A percentile compares a stretch with the other conserved stretches of the same genome.
phyloP scores from a whole-genome alignment of 2,797 vertebrate genomes.

The Pogonophryne albipinna region DNA sequence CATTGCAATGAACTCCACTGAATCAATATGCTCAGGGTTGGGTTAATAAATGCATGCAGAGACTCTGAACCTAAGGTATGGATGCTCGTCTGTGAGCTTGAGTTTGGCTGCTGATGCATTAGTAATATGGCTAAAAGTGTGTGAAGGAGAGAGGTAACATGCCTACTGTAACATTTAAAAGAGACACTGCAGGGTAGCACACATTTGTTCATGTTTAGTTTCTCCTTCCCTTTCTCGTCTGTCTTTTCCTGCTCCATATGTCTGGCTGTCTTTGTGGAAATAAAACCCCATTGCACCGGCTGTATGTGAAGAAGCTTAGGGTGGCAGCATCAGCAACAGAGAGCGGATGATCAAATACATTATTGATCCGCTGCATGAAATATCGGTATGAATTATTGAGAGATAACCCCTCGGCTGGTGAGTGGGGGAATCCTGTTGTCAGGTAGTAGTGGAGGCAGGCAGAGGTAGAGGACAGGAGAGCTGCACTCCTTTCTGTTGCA shows the following conservation, averaged over 20 bases:
- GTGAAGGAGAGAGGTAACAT: conserved; percentile 46
- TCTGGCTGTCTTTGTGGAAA: conserved; percentile 23
- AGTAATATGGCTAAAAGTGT: conserved; percentile 65
- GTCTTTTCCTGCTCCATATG: not conserved
- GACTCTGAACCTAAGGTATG: conserved; percentile 43
- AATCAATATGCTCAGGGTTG: conserved; percentile 74
- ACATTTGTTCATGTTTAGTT: conserved; percentile 41
- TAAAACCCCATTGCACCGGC: conserved; percentile 26
- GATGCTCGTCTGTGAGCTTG: conserved; percentile 41
- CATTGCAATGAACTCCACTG: conserved; percentile 74
- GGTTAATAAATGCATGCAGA: conserved; percentile 65
- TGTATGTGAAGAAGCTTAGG: conserved; percentile 47
- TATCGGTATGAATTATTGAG: conserved; percentile 75
- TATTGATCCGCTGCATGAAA: conserved; percentile 79
- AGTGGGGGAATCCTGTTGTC: conserved; percentile 60
- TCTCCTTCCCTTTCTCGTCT: not conserved
- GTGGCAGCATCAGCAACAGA: conserved; percentile 60
- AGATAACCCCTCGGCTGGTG: conserved; percentile 57
- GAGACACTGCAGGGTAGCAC: conserved; percentile 37
- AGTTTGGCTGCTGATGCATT: conserved; percentile 58
- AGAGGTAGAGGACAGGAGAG: conserved; percentile 6
- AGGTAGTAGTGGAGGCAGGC: conserved; percentile 40
- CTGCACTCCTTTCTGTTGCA: conserved; percentile 39
- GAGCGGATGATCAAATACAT: conserved; percentile 73
- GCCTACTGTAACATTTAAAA: conserved; percentile 29